A percentile compares a stretch with the other conserved stretches of the same genome.
These are phyloP conservation scores for Macrochelys suwanniensis DNA, from an alignment of 2,797 vertebrate genomes.

Conservation along the genomic window DNA sequence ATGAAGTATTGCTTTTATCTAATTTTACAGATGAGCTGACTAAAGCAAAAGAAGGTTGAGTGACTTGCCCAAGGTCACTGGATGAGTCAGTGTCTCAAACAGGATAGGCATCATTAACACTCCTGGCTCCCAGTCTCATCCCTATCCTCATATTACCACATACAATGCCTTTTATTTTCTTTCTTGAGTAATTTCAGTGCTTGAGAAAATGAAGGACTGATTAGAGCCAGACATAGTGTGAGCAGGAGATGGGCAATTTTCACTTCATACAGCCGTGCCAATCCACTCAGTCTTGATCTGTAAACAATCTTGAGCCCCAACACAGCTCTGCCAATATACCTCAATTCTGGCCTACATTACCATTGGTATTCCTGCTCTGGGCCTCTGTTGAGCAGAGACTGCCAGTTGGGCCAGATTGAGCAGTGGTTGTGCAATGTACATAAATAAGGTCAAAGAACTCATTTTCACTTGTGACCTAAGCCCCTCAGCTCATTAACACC, in stretches of 20 bases:
- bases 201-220: not conserved
- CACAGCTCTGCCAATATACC: constrained; percentile 22
- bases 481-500: not conserved
- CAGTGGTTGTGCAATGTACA: constrained; percentile 9
- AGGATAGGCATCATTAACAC: constrained; percentile 9
- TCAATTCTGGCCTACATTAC: not conserved
- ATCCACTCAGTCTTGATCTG: not conserved
- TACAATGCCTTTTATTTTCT: not conserved
- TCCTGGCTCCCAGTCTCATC: constrained; percentile 23
- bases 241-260: not conserved
- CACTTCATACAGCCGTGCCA: not conserved
- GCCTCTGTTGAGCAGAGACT: not conserved
- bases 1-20: constrained; percentile 31
- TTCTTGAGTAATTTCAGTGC: not conserved
- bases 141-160: not conserved
- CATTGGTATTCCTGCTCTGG: rapidly evolving
- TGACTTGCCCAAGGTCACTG: not conserved
- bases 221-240: not conserved
- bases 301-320: not conserved
- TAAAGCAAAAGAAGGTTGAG: constrained; percentile 42
- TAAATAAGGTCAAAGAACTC: constrained; percentile 19
- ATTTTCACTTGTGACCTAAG: constrained; percentile 23
- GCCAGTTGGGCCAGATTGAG: constrained; percentile 38
- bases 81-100: constrained; percentile 41
- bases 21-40: constrained; percentile 58